Base-by-base conservation (phyloP, 1,140 invertebrate species). In the Pygmarrhopalites habei region DNA sequence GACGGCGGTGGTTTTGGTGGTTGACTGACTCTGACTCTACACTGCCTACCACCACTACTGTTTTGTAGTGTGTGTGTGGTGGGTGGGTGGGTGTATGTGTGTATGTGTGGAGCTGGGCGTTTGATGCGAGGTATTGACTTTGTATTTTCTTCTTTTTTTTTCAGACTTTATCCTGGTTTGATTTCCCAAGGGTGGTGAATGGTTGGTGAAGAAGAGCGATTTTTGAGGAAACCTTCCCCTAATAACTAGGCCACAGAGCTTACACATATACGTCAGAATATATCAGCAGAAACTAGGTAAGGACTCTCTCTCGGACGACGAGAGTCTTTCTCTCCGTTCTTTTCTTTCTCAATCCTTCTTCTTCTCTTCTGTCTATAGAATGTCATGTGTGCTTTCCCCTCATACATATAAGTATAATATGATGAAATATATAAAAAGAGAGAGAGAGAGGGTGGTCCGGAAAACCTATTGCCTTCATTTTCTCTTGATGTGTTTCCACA, bases 71-170 rank as follows among this genome's bases (percentile, higher is more conserved):
- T 47, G 44, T 47, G 19, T 23, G 17, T 47, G 5, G 5, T 5
- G 21, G 5, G 26, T 26, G 26, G 2, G 21, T 57, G 28, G 23
- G 55, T 7, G 12, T 23, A 19, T 32, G 15, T 57, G 5, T 23
- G 55, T 35, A 30, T 30, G 30, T 55, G 15, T 53, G 28, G 23
- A 28, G 21, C 28, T 53, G 23, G 51, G 19, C 17, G 21, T 41
- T 58, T 46, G 57, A 46, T 46, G 26, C 39, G 30, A 46, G 43
- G 44, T 58, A 44, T 28, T 58, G 25, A 58, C 57, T 58, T 43
- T 44, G 39, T 26, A 52, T 52, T 52, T 58, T 58, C 21, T 26
- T 46, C 29, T 46, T 46, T 29, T 58, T 29, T 46, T 30, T 58
- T 21, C 41, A 58, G 44, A 47, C 26, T 46, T 44, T 21, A 43